These are phyloP conservation scores for Sorex fumeus DNA, from an alignment of 2,113 vertebrate species.

Conservation along the genomic window DNA sequence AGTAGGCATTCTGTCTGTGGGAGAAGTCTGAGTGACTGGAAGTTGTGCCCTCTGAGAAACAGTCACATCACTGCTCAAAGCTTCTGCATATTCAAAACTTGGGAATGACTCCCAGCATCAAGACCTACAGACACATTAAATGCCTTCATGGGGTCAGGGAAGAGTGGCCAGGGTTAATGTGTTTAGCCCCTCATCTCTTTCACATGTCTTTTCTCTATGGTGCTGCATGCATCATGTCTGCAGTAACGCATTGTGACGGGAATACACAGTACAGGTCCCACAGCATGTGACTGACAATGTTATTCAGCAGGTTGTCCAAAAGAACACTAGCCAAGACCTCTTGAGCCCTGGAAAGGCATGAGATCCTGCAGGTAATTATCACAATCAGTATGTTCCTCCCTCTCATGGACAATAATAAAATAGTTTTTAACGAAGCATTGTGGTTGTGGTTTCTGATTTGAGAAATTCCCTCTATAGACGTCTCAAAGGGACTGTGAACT, in stretches of 20 bases:
- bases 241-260: slow-evolving; percentile 55
- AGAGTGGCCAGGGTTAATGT: slow-evolving; percentile 57
- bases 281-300: slow-evolving; percentile 51
- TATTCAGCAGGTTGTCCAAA: slow-evolving; percentile 46
- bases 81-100: slow-evolving; percentile 32
- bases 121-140: slow-evolving; percentile 50
- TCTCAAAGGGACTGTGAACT: neutral
- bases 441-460: neutral
- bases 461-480: neutral
- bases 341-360: slow-evolving; percentile 18
- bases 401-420: slow-evolving; percentile 25
- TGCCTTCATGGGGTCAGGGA: slow-evolving; percentile 47
- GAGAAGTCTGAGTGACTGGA: neutral
- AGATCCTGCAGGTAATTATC: slow-evolving; percentile 63
- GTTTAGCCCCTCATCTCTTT: slow-evolving; percentile 47
- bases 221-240: slow-evolving; percentile 49
- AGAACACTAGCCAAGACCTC: slow-evolving; percentile 36
- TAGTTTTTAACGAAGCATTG: neutral
- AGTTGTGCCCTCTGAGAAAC: neutral
- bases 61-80: neutral
- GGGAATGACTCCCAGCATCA: neutral
- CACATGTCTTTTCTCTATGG: slow-evolving; percentile 40
- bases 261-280: slow-evolving; percentile 47
- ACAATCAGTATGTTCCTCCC: slow-evolving; percentile 7
- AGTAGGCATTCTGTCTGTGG: neutral